Evolutionary conservation across 1,140 invertebrate genomes (phyloP), one percentile per base, ranked within the genome.

Genomic region (Drosophila nigromelanica): DNA sequence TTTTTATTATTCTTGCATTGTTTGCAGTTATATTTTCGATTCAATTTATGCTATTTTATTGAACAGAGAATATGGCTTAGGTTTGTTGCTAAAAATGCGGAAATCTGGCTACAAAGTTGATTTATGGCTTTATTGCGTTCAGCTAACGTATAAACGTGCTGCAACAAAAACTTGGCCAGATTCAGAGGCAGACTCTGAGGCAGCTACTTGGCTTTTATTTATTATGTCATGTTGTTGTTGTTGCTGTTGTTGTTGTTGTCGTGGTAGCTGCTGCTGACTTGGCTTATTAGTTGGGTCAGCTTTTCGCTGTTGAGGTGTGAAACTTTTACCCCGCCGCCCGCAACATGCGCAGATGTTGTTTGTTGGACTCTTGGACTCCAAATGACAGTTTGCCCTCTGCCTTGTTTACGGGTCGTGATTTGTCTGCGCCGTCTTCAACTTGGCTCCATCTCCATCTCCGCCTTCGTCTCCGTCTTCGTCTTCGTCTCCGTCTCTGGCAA

Each of bases 191-290:
- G 80, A 80, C 80, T 85, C 80, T 67, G 50, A 85, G 80, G 64
- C 83, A 78, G 83, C 82, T 89, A 87, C 82, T 87, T 67, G 85
- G 82, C 83, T 87, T 87, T 87, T 87, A 87, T 87, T 87, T 87
- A 87, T 87, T 87, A 83, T 87, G 82, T 83, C 82, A 77, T 78
- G 75, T 76, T 86, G 79, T 66, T 73, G 73, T 61, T 72, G 52
- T 64, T 71, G 47, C 58, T 61, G 73, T 52, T 55, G 73, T 62
- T 72, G 54, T 62, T 43, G 61, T 62, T 45, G 52, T 70, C 45
- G 67, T 51, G 74, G 62, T 78, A 45, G 63, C 58, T 69, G 58
- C 51, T 60, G 60, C 54, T 75, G 82, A 66, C 66, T 61, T 80
- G 75, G 74, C 82, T 89, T 87, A 87, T 87, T 89, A 87, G 82